Conservation (phyloP, 2,888 invertebrate genomes). For the Amblyteles armatorius region DNA sequence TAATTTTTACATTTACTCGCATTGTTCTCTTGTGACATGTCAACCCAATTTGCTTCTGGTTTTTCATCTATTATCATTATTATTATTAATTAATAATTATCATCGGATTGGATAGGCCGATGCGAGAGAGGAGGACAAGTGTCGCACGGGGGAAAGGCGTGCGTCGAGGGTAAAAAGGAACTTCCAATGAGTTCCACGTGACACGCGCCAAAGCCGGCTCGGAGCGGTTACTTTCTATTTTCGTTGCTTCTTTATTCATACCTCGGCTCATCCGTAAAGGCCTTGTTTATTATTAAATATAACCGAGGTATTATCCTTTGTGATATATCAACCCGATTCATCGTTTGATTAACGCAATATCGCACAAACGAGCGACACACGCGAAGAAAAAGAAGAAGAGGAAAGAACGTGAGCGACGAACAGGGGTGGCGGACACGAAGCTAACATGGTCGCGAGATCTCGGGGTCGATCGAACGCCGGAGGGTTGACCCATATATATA, state of each 20-base stretch:
- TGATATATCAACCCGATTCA: conserved; percentile 19
- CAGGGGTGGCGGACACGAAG: background rate
- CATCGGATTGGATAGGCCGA: background rate
- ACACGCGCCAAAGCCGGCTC: background rate
- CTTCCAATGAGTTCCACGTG: background rate
- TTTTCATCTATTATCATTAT: no score
- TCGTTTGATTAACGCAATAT: background rate
- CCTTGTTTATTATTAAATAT: conserved; percentile 6
- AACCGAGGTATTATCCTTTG: conserved; percentile 14
- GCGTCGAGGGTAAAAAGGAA: background rate
- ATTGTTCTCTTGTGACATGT: no score
- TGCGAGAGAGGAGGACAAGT: background rate
- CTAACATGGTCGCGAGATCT: background rate
- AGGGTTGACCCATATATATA: conserved; percentile 22
- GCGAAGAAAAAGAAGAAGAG: background rate
- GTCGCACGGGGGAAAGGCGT: background rate
- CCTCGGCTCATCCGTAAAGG: conserved; percentile 1
- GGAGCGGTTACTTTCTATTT: background rate
- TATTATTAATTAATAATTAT: background rate
- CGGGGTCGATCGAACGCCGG: conserved; percentile 14
- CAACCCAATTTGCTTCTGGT: no score
- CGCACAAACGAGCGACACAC: background rate
- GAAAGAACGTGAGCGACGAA: background rate
- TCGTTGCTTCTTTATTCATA: background rate
- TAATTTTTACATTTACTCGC: no score